Conservation (phyloP, 2,888 invertebrate species). For the Patella caerulea region DNA sequence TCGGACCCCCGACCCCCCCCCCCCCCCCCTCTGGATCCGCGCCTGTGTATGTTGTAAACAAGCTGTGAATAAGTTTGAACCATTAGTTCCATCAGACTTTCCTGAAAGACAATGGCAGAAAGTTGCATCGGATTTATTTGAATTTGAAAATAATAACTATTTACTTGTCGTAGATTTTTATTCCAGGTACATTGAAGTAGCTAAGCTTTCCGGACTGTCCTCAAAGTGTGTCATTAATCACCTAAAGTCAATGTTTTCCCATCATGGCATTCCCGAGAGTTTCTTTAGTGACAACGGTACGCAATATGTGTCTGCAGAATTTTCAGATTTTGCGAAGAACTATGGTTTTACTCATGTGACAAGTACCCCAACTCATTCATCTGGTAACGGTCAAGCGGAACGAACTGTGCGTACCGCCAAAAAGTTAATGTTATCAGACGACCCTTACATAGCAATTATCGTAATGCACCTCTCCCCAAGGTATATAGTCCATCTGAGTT, state of each 20-base stretch:
- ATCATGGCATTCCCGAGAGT: conserved; percentile 20
- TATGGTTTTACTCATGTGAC: neutral
- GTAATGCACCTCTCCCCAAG: neutral
- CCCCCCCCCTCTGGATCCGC: no score
- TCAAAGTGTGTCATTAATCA: conserved; percentile 16
- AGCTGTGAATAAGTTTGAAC: conserved; percentile 7
- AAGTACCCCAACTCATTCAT: neutral
- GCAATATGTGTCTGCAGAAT: neutral
- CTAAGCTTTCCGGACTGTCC: conserved; percentile 4
- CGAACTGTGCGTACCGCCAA: neutral
- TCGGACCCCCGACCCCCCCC: no score
- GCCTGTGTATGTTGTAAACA: neutral
- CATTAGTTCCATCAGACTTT: conserved; percentile 14
- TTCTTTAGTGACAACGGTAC: neutral
- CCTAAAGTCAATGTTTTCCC: conserved; percentile 14
- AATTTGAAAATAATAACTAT: conserved; percentile 14
- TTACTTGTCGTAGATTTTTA: conserved; percentile 18
- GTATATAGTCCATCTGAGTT: neutral
- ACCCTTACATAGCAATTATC: neutral
- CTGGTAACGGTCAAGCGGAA: neutral
- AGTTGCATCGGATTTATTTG: conserved; percentile 21
- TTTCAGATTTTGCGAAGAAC: neutral
- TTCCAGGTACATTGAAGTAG: conserved; percentile 20
- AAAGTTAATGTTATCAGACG: neutral
- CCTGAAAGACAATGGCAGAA: conserved; percentile 20